Conservation (phyloP, 2,113 vertebrate genomes). For the Chaetorhynchus papuensis region DNA sequence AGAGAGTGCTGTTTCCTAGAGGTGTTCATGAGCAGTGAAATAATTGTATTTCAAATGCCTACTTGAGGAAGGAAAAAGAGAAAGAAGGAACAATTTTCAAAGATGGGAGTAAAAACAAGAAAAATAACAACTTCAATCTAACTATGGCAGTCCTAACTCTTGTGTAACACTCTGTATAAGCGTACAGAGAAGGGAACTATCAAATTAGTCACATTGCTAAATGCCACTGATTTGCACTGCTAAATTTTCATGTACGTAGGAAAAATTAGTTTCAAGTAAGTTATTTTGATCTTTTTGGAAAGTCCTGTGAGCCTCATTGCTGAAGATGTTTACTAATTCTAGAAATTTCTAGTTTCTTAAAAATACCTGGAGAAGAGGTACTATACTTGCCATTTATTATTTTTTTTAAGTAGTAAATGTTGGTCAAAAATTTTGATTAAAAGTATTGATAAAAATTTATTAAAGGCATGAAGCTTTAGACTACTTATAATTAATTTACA, state of each 20-base stretch:
- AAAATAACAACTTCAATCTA: not conserved
- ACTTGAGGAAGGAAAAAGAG: not conserved
- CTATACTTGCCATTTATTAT: not conserved
- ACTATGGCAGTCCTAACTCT: not conserved
- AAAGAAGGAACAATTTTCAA: not conserved
- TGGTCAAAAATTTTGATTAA: not conserved
- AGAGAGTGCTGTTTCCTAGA: not conserved
- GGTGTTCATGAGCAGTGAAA: not conserved
- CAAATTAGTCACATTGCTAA: not conserved
- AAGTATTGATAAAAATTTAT: not conserved
- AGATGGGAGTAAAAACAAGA: not conserved
- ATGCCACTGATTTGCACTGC: not conserved
- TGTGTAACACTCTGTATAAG: not conserved
- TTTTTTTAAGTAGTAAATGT: not conserved
- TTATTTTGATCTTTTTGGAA: not conserved
- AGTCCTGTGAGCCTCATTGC: not conserved
- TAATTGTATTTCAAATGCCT: not conserved
- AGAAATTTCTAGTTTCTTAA: not conserved
- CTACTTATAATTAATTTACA: not conserved
- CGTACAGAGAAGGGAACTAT: rapidly evolving
- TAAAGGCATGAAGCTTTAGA: not conserved
- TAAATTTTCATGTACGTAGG: not conserved
- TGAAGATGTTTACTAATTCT: not conserved
- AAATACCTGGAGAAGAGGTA: not conserved
- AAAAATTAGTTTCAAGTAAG: not conserved